These are phyloP conservation scores for Turritopsis rubra DNA, from an alignment of 30 jellyfish, hydroid and myxozoan species.

Conservation along the genomic window DNA sequence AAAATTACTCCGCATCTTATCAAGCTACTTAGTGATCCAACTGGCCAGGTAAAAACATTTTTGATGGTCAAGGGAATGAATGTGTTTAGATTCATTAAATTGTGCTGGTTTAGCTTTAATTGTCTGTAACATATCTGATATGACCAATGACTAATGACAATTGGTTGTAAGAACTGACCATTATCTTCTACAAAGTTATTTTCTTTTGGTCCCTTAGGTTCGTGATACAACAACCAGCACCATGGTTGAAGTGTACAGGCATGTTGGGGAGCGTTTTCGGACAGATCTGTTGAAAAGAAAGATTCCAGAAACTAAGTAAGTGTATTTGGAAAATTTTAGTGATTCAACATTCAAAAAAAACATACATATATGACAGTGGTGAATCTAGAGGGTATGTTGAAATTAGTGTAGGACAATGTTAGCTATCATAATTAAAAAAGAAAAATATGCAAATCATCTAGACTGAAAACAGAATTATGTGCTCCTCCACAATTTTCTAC, in stretches of 20 bases:
- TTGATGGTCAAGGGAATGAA: not conserved
- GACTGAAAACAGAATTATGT: no score
- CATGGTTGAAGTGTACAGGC: constrained; percentile 74
- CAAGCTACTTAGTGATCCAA: constrained; percentile 89
- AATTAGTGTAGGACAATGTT: no score
- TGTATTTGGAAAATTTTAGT: not conserved
- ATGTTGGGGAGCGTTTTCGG: constrained; percentile 89
- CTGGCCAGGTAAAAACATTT: constrained; percentile 76
- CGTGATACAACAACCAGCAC: constrained; percentile 91
- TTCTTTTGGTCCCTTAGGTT: constrained; percentile 37
- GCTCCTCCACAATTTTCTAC: no score
- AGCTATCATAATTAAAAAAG: no score
- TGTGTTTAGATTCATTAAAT: not conserved
- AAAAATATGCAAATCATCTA: no score
- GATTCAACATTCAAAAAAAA: no score
- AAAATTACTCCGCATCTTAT: constrained; percentile 82
- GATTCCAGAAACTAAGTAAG: constrained; percentile 84
- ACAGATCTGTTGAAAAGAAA: constrained; percentile 59
- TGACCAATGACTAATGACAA: not conserved
- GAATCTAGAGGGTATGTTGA: no score
- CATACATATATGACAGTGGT: no score
- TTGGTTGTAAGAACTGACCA: not conserved
- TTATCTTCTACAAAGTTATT: no score
- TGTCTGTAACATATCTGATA: no score
- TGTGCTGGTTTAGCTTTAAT: not conserved